Conservation (phyloP, 2,113 vertebrate genomes). For the Prochilodus magdalenae region DNA sequence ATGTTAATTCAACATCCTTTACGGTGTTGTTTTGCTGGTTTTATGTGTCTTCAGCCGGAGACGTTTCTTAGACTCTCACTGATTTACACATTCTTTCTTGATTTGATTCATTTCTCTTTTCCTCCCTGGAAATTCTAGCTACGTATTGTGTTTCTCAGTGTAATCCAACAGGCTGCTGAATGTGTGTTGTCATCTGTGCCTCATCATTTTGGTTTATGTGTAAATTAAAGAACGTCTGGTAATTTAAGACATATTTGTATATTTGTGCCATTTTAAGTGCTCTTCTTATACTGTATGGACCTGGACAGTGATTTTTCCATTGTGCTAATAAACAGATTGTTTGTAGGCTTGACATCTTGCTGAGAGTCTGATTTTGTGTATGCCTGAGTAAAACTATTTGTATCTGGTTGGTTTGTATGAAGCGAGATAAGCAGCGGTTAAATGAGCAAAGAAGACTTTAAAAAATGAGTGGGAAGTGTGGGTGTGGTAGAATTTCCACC, state of each 20-base stretch:
- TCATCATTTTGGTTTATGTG: not conserved
- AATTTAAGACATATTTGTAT: conserved; percentile 3
- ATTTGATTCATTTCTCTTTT: too few relatives aligned
- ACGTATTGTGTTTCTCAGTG: not conserved
- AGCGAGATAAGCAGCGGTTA: not conserved
- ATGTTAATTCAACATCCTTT: not conserved
- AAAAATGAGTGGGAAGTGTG: too few relatives aligned
- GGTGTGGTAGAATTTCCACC: too few relatives aligned
- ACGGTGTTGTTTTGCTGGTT: not conserved
- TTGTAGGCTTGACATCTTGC: not conserved
- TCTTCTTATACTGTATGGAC: not conserved
- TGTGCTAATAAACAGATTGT: not conserved
- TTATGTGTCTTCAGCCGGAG: not conserved
- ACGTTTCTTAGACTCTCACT: not conserved
- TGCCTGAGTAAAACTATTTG: conserved; percentile 21
- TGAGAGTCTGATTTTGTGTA: not conserved
- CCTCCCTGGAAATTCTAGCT: not conserved
- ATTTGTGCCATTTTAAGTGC: conserved; percentile 22
- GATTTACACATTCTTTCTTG: not conserved
- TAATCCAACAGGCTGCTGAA: too few relatives aligned
- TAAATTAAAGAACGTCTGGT: not conserved
- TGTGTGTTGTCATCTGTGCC: not conserved
- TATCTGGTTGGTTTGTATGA: not conserved
- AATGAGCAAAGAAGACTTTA: not conserved
- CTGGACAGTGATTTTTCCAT: not conserved